Conservation (phyloP, 2,888 invertebrate species). For the Keiferia lycopersicella region DNA sequence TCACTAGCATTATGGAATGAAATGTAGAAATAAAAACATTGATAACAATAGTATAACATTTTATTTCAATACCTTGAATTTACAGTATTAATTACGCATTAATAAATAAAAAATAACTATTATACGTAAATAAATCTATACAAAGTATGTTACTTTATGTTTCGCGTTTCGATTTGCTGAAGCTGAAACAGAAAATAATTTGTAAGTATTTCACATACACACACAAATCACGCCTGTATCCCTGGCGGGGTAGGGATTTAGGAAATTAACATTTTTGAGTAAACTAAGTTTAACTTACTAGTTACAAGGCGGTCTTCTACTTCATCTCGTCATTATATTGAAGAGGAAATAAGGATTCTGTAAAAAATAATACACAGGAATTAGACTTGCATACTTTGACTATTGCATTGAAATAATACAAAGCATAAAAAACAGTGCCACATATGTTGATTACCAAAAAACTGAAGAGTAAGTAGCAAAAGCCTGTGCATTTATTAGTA, state of each 20-base stretch:
- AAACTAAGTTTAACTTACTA: conserved; percentile 15
- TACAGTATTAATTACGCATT: conserved; percentile 15
- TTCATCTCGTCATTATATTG: conserved; percentile 16
- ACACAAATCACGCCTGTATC: too few relatives aligned
- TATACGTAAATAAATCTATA: conserved; percentile 10
- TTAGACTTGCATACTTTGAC: neutral
- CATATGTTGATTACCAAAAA: too few relatives aligned
- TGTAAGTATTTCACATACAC: too few relatives aligned
- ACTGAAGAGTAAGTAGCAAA: neutral
- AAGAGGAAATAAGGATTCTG: conserved; percentile 18
- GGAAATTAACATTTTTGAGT: neutral
- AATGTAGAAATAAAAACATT: conserved; percentile 9
- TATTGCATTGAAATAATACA: too few relatives aligned
- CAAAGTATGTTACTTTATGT: neutral
- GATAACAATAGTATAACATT: conserved; percentile 17
- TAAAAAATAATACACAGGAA: conserved; percentile 3
- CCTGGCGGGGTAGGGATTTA: too few relatives aligned
- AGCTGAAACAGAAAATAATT: conserved; percentile 16
- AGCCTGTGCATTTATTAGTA: neutral
- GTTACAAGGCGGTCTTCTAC: conserved; percentile 14
- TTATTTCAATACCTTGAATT: conserved; percentile 16
- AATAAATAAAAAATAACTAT: conserved; percentile 25
- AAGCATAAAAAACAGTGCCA: neutral
- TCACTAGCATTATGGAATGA: neutral
- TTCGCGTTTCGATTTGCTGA: conserved; percentile 4